Evolutionary conservation across 92 coral and sea anemone species (phyloP).

Genomic region (Porites evermanni): DNA sequence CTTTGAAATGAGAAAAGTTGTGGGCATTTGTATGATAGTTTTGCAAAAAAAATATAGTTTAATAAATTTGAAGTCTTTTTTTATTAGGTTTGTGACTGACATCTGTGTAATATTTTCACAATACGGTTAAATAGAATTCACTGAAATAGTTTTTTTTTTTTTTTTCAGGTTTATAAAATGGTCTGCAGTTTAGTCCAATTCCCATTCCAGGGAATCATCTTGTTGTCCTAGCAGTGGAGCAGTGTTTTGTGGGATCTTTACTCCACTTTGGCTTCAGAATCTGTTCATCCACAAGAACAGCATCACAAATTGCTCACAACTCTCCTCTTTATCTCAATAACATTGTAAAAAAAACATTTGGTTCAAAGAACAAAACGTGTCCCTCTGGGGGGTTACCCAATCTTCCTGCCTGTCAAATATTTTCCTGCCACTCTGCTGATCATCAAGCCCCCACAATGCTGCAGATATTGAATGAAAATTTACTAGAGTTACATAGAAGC

Average conservation of each 20-base stretch:
- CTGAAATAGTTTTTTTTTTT: too few relatives aligned
- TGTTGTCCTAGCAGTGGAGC: slow-evolving; percentile 71
- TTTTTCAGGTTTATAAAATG: slow-evolving; percentile 59
- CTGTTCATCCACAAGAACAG: slow-evolving; percentile 18
- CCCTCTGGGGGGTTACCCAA: slow-evolving; percentile 37
- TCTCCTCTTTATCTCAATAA: slow-evolving; percentile 71
- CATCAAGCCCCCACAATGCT: slow-evolving; percentile 52
- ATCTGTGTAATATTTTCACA: too few relatives aligned
- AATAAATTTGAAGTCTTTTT: too few relatives aligned
- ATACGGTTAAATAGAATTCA: background rate
- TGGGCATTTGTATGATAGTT: too few relatives aligned
- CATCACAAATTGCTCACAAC: slow-evolving; percentile 36
- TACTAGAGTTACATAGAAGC: slow-evolving; percentile 22
- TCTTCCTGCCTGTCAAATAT: slow-evolving; percentile 71
- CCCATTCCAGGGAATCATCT: slow-evolving; percentile 39
- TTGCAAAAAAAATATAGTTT: too few relatives aligned
- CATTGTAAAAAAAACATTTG: slow-evolving; percentile 15
- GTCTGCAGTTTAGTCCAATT: background rate
- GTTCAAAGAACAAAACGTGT: background rate
- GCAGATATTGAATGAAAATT: slow-evolving; percentile 64
- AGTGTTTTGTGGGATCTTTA: slow-evolving; percentile 77
- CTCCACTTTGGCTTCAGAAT: slow-evolving; percentile 74
- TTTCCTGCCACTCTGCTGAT: slow-evolving; percentile 35
- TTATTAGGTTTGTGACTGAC: too few relatives aligned
- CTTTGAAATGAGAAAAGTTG: too few relatives aligned